Evolutionary conservation across 2,113 vertebrate genomes (phyloP).

Genomic region (Oryctolagus cuniculus): mOryCun1.1 NC_091447.1:54583001-54583500

Average conservation of each 20-base stretch:
- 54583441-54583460: no score
- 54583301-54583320: background rate
- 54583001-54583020: background rate
- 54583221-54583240: background rate
- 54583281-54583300: background rate
- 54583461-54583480: accelerated
- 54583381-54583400: background rate
- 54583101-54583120: background rate
- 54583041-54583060: background rate
- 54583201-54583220: no score
- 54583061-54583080: background rate
- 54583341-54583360: background rate
- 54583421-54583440: background rate
- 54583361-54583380: background rate
- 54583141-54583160: background rate
- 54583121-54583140: background rate
- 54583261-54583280: background rate
- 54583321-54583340: background rate
- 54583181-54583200: background rate
- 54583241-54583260: background rate
- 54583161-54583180: background rate
- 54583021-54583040: background rate
- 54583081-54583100: background rate
- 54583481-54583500: background rate
- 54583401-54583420: background rate